Evolutionary conservation across 1,140 invertebrate genomes (phyloP), one percentile per base, ranked within the genome.

Genomic region (Sminthurides bifidus): DNA sequence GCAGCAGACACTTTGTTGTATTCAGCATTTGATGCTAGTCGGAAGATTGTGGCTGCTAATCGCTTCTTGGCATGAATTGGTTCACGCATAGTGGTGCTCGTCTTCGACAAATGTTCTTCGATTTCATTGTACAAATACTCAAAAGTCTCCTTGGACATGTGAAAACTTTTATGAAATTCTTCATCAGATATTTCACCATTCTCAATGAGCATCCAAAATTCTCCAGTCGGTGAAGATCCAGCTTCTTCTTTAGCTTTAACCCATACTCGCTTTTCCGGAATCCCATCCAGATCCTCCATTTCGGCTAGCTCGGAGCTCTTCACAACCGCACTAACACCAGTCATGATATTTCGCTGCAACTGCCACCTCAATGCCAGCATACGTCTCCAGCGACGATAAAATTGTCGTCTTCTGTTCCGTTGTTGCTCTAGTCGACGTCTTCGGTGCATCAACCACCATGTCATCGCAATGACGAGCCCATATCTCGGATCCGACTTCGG

Each of bases 401-500:
- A 61, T 51, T 61, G 59, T 15, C 57, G 33, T 19, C 62, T 45
- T 2, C 59, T 50, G 31, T 48, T 56, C 15, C 59, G 19, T 35
- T 54, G 46, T 30, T 60, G 58, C 23, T 58, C 59, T 8, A 61
- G 17, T 29, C 59, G 41, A 15, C 56, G 17, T 15, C 62, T 37
- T 19, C 62, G 48, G 38, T 61, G 56, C n/a, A 64, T 26, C 1
- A 64, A 27, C 59, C 59, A 64, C 62, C 62, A 61, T 10, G 56
- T 58, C 2, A 58, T 24, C 3, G 40, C 56, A 40, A 61, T 54
- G 1, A 60, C 54, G 15, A 61, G 54, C 21, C 48, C 57, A 46
- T 56, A 57, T 43, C 62, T n/a, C 27, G 62, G 62, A 50, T 64
- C 62, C 1, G 55, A 44, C 33, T 59, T 61, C 2, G 62, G 59